Evolutionary conservation across 1,140 invertebrate genomes (phyloP), one percentile per base, ranked within the genome.

Genomic region (Portunus trituberculatus): DNA sequence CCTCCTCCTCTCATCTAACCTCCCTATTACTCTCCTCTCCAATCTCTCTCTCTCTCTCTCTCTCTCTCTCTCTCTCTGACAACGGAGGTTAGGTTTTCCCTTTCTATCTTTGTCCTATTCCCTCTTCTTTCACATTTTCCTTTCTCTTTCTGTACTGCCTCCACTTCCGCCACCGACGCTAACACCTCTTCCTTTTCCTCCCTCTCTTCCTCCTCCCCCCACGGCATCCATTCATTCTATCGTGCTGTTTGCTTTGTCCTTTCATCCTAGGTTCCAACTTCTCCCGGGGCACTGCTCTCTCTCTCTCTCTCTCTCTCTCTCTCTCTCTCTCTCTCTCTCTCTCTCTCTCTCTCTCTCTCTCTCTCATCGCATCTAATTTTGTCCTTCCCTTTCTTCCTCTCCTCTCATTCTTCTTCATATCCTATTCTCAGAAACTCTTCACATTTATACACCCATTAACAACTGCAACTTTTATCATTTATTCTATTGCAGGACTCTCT

Each of bases 231-330:
- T 76, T 76, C 67, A 76, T 76, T n/a, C 67, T 76, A 12, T 76
- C 20, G 6, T 76, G 67, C 3, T 76, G 67, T 76, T 39, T 32
- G n/a, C 8, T 52, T 88, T 45, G 86, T 20, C 25, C 45, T 52
- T 52, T 29, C 25, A 28, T 90, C 25, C 28, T n/a, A 52, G 28
- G 88, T 16, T 90, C 88, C 32, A 8, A 12, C 88, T 3, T 39
- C 32, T 90, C 48, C 20, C 25, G 28, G 48, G n/a, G 20, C 16
- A 59, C 52, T 10, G 2, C 16, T 59, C 10, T 59, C 25, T n/a
- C 45, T n/a, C 39, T 90, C 88, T 90, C 88, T 90, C 87, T 88
- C 87, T 88, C 87, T 88, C 87, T 88, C 87, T 88, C 87, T 88
- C 87, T 88, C 87, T 88, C 87, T 88, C 87, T 88, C 87, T 88